phyloP scores from a whole-genome alignment of 2,113 vertebrate genomes.

The Herpetotheres cachinnans region DNA sequence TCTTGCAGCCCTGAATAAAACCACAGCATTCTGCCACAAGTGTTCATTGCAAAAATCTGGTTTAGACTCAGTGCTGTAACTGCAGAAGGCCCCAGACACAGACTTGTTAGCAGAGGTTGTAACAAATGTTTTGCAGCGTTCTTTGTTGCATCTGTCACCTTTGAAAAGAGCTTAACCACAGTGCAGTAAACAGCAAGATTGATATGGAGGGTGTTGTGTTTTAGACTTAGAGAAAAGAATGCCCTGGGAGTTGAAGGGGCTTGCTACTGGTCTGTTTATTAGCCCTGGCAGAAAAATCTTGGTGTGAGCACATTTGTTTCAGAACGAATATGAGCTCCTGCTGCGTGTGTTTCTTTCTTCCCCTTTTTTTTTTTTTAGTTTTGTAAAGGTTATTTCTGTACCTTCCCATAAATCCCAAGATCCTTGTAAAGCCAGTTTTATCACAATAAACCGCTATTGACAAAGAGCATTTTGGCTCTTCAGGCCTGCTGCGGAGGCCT shows the following conservation, averaged over 20 bases:
- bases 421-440: not conserved
- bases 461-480: not conserved
- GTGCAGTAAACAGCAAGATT: not conserved
- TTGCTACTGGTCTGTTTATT: not conserved
- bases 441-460: not conserved
- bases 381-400: not conserved
- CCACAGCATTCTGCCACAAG: not conserved
- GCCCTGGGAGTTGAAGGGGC: not conserved
- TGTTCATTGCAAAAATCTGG: not conserved
- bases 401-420: not conserved
- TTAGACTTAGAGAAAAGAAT: not conserved
- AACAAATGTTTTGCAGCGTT: not conserved
- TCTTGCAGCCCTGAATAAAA: not conserved
- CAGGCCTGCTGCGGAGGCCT: not conserved
- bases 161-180: not conserved
- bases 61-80: not conserved
- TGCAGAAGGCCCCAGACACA: not conserved
- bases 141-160: not conserved
- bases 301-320: not conserved
- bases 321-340: not conserved
- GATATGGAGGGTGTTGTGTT: not conserved
- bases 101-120: not conserved
- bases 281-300: not conserved
- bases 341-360: not conserved
- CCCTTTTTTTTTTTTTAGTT: not conserved